A percentile compares a stretch with the other conserved stretches of the same genome.
These are phyloP conservation scores for Eupithecia vulgata DNA, from an alignment of 2,888 invertebrate genomes.

Conservation along the genomic window DNA sequence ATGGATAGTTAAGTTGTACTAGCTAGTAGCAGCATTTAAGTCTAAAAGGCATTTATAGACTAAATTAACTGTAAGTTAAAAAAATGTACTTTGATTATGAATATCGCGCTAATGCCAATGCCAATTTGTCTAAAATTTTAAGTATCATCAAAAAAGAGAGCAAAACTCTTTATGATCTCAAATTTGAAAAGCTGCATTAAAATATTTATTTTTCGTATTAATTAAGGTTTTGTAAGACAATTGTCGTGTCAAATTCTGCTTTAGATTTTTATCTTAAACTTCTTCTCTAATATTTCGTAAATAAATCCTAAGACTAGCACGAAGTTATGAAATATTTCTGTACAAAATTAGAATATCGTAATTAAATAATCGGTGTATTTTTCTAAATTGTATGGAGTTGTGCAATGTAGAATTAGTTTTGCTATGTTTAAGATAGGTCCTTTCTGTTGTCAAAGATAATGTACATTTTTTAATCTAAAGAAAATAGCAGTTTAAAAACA, in stretches of 20 bases:
- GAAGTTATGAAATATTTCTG: constrained; percentile 18
- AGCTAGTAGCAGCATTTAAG: constrained; percentile 35
- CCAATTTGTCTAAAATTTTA: constrained; percentile 19
- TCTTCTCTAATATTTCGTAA: neutral
- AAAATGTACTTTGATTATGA: constrained; percentile 1
- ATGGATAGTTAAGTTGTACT: constrained; percentile 22
- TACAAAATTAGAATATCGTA: constrained; percentile 28
- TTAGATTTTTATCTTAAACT: neutral
- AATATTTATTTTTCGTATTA: constrained; percentile 35
- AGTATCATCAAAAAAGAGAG: constrained; percentile 22
- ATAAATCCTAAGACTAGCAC: constrained; percentile 6
- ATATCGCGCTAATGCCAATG: constrained; percentile 12
- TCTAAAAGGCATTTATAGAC: constrained; percentile 31
- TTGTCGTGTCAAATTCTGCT: constrained; percentile 7
- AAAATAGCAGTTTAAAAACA: neutral
- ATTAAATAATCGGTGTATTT: constrained; percentile 33
- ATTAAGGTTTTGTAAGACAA: constrained; percentile 24
- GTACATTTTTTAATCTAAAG: neutral
- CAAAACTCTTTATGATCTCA: constrained; percentile 34
- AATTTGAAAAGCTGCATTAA: constrained; percentile 28
- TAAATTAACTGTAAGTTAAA: neutral
- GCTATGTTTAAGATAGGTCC: neutral
- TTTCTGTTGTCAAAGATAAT: neutral
- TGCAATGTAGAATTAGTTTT: constrained; percentile 68
- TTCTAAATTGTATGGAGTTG: constrained; percentile 60